A percentile compares a stretch with the other conserved stretches of the same genome.
These are phyloP conservation scores for Tympanoctomys barrerae DNA, from an alignment of 2,797 vertebrate genomes.

Conservation along the genomic window DNA sequence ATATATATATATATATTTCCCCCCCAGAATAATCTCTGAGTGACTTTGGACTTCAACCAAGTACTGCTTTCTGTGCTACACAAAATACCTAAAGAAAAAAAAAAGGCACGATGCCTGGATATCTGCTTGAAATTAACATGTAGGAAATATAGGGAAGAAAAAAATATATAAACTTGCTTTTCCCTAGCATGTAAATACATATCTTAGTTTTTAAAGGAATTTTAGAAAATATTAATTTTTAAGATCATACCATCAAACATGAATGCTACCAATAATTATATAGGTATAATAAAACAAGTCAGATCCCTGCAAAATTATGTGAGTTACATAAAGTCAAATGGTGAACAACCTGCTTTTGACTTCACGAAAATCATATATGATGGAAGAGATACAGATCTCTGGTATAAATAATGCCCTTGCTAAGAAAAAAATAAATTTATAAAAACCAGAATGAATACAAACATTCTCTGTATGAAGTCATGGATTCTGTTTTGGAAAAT, in stretches of 20 bases:
- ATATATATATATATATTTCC: too few relatives aligned
- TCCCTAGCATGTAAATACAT: background rate
- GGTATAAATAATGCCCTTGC: background rate
- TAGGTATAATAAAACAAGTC: background rate
- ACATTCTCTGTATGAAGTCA: background rate
- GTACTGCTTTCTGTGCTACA: background rate
- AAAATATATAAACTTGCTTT: background rate
- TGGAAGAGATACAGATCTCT: background rate
- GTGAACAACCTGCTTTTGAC: background rate
- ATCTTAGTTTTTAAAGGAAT: background rate
- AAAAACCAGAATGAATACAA: background rate
- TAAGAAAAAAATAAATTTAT: background rate
- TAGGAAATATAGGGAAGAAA: background rate
- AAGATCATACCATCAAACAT: background rate
- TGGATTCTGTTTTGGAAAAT: background rate
- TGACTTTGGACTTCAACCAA: background rate
- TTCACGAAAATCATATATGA: background rate
- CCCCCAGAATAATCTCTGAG: too few relatives aligned
- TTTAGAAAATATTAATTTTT: background rate
- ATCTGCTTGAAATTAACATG: background rate
- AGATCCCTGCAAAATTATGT: background rate
- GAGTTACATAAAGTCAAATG: background rate
- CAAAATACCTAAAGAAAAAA: background rate
- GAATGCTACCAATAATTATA: background rate
- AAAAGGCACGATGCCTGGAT: background rate